Evolutionary conservation across 2,113 vertebrate genomes (phyloP), one percentile per base, ranked within the genome.

Genomic region (Gorsachius goisagi): DNA sequence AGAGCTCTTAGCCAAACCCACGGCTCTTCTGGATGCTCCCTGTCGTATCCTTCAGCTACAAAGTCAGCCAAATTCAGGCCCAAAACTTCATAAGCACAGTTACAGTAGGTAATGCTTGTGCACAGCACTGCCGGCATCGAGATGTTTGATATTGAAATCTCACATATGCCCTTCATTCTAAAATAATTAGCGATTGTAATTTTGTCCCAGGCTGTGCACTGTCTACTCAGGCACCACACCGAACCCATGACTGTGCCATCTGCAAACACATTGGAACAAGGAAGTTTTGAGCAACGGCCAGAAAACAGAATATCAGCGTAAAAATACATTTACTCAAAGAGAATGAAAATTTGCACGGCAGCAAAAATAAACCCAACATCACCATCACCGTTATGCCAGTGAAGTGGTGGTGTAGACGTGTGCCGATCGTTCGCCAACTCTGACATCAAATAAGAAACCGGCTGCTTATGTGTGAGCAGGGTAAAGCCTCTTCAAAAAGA

Each of bases 221-320:
- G 56, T 84, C 80, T 94, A 35, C 79, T 83, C 76, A 85, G 86
- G 58, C 88, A 79, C 49, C 66, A 62, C 71, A 66, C 81, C 91
- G 56, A 95, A 92, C 45, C 79, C 78, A 79, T 15, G 69, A 19
- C 69, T 71, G 44, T 47, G 53, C 95, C 92, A 95, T 96, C 91
- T 93, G 93, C 92, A 97, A 84, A 92, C 52, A 83, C 79, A 93
- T 78, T 91, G 58, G 92, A 94, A 90, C 39, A 74, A 94, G 83
- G 71, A 84, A 91, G 41, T 91, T 89, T 90, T 94, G 91, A 89
- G 79, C 93, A 96, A 71, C 83, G 94, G 96, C 94, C 90, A 96
- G 90, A 75, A 94, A 93, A 69, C 56, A 75, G 52, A 94, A 45
- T 85, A 92, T 80, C 76, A 92, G 93, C 91, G 90, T 88, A 92